Conservation (phyloP, 1,140 invertebrate genomes). For the Oryzaephilus surinamensis region DNA sequence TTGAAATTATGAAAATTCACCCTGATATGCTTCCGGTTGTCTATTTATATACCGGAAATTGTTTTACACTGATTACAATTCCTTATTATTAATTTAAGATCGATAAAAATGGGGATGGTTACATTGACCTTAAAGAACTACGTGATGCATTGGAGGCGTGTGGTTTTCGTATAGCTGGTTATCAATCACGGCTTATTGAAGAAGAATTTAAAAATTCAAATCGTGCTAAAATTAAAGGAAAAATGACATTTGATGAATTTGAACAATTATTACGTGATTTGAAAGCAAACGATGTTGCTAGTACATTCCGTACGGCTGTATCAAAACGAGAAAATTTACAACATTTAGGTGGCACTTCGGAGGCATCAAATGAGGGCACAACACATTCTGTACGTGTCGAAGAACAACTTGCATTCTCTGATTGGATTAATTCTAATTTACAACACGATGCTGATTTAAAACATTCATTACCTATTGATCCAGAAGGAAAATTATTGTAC, state of each 20-base stretch:
- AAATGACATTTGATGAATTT: constrained; percentile 77
- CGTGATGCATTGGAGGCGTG: constrained; percentile 80
- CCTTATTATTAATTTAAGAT: constrained; percentile 61
- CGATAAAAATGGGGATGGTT: constrained; percentile 83
- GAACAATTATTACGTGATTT: constrained; percentile 81
- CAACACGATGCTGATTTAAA: constrained; percentile 79
- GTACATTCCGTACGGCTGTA: constrained; percentile 84
- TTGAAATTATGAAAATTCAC: neutral
- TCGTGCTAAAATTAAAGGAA: constrained; percentile 56
- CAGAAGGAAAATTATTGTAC: constrained; percentile 82
- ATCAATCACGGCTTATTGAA: constrained; percentile 80
- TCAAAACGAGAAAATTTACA: constrained; percentile 89
- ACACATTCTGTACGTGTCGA: constrained; percentile 90
- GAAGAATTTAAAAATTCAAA: constrained; percentile 73
- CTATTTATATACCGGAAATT: no score
- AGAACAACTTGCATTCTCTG: constrained; percentile 95
- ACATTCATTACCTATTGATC: constrained; percentile 82
- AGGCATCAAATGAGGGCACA: constrained; percentile 87
- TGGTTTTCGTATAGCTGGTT: constrained; percentile 89
- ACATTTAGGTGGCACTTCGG: constrained; percentile 86
- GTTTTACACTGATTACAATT: constrained; percentile 1
- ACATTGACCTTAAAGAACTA: constrained; percentile 79
- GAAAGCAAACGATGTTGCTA: constrained; percentile 80
- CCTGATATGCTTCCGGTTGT: constrained; percentile 1
- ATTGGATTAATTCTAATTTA: constrained; percentile 97